Base-by-base conservation (phyloP, 2,888 invertebrate genomes). In the Drosophila recens region DNA sequence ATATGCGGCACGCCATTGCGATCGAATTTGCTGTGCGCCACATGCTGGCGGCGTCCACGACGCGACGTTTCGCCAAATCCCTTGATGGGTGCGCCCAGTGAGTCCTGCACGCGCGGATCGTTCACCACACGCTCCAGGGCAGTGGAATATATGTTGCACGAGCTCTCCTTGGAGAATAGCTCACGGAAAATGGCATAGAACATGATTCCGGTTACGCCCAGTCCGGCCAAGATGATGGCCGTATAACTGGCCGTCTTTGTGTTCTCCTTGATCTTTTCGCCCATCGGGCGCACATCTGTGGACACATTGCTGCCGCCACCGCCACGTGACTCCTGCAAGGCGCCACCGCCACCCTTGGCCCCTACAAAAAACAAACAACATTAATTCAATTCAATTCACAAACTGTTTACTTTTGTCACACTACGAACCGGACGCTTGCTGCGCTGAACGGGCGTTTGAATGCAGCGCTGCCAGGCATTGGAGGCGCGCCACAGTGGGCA, bases 61-160 rank as follows among this genome's bases (percentile, higher is more conserved):
- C 96, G 94, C 0, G 96, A 96, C 91, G 97, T 97, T 92, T 98
- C 98, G 0, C 98, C 98, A 92, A 95, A 97, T 1, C 97, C 97
- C 92, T 96, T 97, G 36, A 98, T 96, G 6, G 98, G 98, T 70
- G 95, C 94, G n/a, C 98, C 98, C 61, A 98, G 93, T n/a, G 95
- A 94, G 93, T 97, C 97, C 87, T 95, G 94, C 1, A 98, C 94
- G 89, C 96, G 94, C 5, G 95, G 93, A 93, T 98, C 96, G 93
- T 95, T 94, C 79, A 95, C 94, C 87, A 97, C 97, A 82, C 94
- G 94, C 68, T 96, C 95, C 20, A 97, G 93, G 1, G 98, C 97
- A 82, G 95, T 94, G 17, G 96, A 95, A 91, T 97, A 98, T 67
- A 98, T 95, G 85, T 95, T 96, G 92, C 96, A 97, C 0, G 97